phyloP scores from a whole-genome alignment of 2,797 vertebrate genomes.

The Octomys mimax region DNA sequence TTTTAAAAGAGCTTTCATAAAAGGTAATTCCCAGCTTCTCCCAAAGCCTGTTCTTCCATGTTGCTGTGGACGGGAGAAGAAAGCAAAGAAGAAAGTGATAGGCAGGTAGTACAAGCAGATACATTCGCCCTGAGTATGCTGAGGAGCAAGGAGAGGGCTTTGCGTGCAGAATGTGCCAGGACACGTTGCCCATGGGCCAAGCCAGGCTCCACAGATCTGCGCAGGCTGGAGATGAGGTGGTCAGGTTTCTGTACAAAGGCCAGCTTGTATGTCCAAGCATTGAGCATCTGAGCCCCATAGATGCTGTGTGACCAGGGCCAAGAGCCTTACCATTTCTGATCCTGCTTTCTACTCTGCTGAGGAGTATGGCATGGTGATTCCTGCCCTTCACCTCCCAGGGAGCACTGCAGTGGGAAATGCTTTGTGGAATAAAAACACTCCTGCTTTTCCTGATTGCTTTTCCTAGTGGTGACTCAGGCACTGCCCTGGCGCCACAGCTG shows the following conservation, averaged over 20 bases:
- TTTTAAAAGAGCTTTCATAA: conserved; percentile 25
- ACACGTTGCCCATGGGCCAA: background rate
- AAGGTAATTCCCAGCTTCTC: background rate
- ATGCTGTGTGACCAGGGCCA: background rate
- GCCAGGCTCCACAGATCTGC: rapidly evolving
- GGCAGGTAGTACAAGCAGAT: rapidly evolving
- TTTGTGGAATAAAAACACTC: background rate
- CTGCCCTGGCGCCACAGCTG: background rate
- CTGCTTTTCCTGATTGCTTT: background rate
- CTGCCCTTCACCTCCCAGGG: background rate
- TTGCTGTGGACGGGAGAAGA: background rate
- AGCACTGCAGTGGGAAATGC: background rate
- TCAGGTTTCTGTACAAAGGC: background rate
- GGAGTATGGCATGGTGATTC: background rate
- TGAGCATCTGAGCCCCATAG: rapidly evolving
- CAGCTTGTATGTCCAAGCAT: background rate
- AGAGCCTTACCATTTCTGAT: background rate
- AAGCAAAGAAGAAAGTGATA: background rate
- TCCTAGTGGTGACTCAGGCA: background rate
- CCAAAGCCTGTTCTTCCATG: background rate
- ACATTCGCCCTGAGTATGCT: rapidly evolving
- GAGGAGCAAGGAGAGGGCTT: background rate
- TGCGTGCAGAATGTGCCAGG: background rate
- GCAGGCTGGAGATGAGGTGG: background rate
- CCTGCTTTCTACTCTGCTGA: background rate